These are phyloP conservation scores for Dicrurus megarhynchus DNA, from an alignment of 2,113 vertebrate species.

Conservation along the genomic window DNA sequence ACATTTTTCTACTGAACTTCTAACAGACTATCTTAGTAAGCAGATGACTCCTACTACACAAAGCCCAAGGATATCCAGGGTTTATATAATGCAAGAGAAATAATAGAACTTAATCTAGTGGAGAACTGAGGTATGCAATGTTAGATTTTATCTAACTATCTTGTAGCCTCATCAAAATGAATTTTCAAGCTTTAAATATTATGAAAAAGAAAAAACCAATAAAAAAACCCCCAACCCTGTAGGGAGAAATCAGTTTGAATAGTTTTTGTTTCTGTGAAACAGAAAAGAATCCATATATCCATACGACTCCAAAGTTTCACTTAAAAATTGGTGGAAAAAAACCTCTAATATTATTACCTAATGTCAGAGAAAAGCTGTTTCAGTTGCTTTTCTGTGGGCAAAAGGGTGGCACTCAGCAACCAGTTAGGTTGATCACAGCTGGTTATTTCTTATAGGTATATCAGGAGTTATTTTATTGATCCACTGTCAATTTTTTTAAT, in stretches of 20 bases:
- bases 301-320: background rate
- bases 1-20: constrained; percentile 10
- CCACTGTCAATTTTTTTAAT: constrained; percentile 1
- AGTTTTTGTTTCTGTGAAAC: constrained; percentile 7
- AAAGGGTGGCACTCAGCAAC: background rate
- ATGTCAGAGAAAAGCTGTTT: background rate
- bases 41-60: background rate
- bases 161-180: constrained; percentile 46
- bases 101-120: constrained; percentile 27
- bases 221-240: background rate
- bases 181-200: constrained; percentile 39
- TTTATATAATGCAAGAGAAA: constrained; percentile 30
- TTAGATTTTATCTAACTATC: constrained; percentile 36
- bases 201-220: background rate
- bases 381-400: background rate
- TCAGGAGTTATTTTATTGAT: constrained; percentile 42
- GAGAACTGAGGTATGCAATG: background rate
- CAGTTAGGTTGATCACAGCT: background rate
- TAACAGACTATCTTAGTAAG: background rate
- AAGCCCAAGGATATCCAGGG: constrained; percentile 23
- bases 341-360: background rate
- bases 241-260: constrained; percentile 21
- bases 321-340: background rate
- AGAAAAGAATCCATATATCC: background rate
- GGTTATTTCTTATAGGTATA: constrained; percentile 5